Percentiles rank a stretch among this genome's conserved stretches.
phyloP scores from a whole-genome alignment of 2,888 invertebrate genomes.

The Elgonia sp. region DNA sequence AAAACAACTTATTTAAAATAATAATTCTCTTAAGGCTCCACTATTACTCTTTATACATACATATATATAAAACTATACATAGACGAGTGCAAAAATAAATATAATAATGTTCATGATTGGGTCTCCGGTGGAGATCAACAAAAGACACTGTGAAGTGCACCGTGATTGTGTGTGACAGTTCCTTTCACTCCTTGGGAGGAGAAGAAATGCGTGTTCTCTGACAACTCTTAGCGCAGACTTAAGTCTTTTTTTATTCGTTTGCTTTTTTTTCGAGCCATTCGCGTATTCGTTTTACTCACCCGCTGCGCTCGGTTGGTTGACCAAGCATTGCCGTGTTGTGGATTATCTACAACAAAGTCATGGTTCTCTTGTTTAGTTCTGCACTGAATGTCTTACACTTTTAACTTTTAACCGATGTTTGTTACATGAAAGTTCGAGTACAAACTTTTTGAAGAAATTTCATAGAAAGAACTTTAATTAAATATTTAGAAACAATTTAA shows the following conservation, averaged over 20 bases:
- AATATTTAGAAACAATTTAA: too few species aligned
- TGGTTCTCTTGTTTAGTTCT: conserved; percentile 13
- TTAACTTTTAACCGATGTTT: background rate
- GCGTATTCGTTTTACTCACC: conserved; percentile 88
- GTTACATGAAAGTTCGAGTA: too few species aligned
- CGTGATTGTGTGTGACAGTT: conserved; percentile 31
- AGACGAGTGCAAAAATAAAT: conserved; percentile 37
- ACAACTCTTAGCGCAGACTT: conserved; percentile 50
- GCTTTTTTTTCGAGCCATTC: too few species aligned
- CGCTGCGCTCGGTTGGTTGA: conserved; percentile 88
- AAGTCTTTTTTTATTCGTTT: conserved; percentile 40
- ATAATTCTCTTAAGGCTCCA: conserved; percentile 47
- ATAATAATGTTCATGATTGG: conserved; percentile 23
- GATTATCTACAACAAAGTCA: conserved; percentile 88
- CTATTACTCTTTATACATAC: conserved; percentile 20
- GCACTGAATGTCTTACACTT: background rate
- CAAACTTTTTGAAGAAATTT: too few species aligned
- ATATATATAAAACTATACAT: conserved; percentile 35
- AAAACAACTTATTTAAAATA: conserved; percentile 4
- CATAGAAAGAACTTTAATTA: too few species aligned
- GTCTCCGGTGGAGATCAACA: conserved; percentile 10
- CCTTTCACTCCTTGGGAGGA: conserved; percentile 42
- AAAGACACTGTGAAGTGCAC: conserved; percentile 39
- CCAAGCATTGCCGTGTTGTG: conserved; percentile 88
- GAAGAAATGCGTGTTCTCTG: conserved; percentile 36